Evolutionary conservation across 1,140 invertebrate genomes (phyloP).

Genomic region (Trichomalopsis sarcophagae): DNA sequence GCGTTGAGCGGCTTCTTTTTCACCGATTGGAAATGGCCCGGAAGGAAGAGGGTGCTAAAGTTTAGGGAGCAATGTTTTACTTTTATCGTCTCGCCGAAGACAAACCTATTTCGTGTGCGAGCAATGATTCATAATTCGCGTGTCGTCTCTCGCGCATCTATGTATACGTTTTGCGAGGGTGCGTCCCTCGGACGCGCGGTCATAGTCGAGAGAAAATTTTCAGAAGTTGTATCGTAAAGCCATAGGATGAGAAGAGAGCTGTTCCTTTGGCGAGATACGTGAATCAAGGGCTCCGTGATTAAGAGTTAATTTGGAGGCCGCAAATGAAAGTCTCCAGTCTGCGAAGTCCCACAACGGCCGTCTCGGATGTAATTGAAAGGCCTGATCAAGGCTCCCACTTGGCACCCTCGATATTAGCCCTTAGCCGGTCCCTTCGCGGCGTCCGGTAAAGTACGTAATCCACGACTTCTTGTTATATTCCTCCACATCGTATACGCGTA

Average conservation of each 20-base stretch:
- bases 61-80: conserved; percentile 19
- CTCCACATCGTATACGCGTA: no score
- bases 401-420: background rate
- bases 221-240: no score
- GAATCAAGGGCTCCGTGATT: background rate
- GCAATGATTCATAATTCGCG: conserved; percentile 17
- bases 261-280: no score
- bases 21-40: conserved; percentile 46
- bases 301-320: conserved; percentile 9
- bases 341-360: conserved; percentile 1
- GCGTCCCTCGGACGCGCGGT: no score
- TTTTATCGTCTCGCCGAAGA: background rate
- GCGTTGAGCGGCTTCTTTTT: conserved; percentile 10
- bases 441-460: no score
- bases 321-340: conserved; percentile 1
- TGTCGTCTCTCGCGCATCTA: no score
- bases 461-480: no score
- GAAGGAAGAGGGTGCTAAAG: conserved; percentile 43
- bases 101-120: no score
- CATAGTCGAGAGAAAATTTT: no score
- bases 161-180: no score
- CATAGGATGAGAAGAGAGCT: no score
- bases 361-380: conserved; percentile 29
- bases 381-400: conserved; percentile 1
- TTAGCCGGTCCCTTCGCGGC: background rate